Conservation (phyloP, 2,113 vertebrate genomes). For the Antechinus stuartii region DNA sequence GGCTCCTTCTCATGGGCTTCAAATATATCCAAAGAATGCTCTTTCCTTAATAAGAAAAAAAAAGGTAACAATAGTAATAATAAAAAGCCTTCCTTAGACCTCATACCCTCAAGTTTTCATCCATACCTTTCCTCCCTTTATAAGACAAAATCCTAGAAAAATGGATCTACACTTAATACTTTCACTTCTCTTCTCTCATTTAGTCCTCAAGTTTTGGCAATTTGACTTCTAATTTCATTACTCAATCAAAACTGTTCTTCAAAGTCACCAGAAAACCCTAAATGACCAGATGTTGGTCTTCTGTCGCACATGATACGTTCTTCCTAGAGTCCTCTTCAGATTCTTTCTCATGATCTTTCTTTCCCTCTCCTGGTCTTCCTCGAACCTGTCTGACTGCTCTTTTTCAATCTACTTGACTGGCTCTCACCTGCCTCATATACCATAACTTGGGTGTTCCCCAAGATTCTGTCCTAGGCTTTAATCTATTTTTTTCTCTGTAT, state of each 20-base stretch:
- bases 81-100: no score
- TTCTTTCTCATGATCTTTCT: no score
- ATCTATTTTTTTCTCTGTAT: neutral
- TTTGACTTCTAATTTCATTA: neutral
- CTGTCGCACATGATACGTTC: neutral
- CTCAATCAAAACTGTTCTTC: neutral
- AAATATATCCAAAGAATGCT: neutral
- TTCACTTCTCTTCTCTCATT: neutral
- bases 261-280: neutral
- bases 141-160: neutral
- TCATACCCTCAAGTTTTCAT: neutral
- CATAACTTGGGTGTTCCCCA: neutral
- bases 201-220: neutral
- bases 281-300: no score
- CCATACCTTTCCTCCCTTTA: neutral
- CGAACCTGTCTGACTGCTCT: neutral
- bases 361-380: neutral
- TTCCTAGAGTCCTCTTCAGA: neutral
- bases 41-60: neutral
- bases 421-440: neutral
- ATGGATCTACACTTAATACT: neutral
- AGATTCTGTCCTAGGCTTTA: neutral
- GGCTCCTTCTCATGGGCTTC: neutral
- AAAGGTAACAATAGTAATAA: no score
- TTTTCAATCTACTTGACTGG: neutral